These are phyloP conservation scores for Galaxea fascicularis DNA, from an alignment of 92 coral and sea anemone genomes.

Conservation along the genomic window DNA sequence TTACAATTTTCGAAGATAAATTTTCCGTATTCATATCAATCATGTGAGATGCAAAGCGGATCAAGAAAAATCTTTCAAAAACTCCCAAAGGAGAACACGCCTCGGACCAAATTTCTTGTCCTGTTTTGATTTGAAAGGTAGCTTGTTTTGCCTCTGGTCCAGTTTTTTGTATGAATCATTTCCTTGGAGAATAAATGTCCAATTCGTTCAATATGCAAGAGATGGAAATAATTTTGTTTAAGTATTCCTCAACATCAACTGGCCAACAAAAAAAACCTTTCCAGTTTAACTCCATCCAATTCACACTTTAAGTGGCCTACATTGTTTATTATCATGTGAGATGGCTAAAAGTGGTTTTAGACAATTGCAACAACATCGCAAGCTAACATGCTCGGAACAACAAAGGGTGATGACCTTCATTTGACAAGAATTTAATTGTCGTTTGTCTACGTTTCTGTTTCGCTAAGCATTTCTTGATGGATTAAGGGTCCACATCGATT, in stretches of 20 bases:
- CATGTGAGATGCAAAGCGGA: no score
- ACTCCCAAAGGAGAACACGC: background rate
- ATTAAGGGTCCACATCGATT: background rate
- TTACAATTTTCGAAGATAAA: no score
- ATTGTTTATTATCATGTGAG: background rate
- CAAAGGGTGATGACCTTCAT: background rate
- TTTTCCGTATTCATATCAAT: no score
- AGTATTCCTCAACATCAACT: background rate
- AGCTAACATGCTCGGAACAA: background rate
- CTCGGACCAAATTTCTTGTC: background rate
- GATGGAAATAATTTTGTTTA: no score
- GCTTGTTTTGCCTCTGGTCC: background rate
- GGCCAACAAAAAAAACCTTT: no score
- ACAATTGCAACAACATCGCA: background rate
- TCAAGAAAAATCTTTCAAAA: no score
- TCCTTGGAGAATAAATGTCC: background rate
- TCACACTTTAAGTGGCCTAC: no score
- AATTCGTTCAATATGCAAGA: background rate
- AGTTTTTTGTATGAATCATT: no score
- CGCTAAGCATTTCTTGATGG: background rate
- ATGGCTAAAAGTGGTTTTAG: background rate
- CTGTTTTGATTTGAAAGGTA: background rate
- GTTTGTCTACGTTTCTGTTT: background rate
- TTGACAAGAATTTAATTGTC: background rate
- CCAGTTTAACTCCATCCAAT: no score